Conservation (phyloP, 1,140 invertebrate genomes). For the Heterodera schachtii region DNA sequence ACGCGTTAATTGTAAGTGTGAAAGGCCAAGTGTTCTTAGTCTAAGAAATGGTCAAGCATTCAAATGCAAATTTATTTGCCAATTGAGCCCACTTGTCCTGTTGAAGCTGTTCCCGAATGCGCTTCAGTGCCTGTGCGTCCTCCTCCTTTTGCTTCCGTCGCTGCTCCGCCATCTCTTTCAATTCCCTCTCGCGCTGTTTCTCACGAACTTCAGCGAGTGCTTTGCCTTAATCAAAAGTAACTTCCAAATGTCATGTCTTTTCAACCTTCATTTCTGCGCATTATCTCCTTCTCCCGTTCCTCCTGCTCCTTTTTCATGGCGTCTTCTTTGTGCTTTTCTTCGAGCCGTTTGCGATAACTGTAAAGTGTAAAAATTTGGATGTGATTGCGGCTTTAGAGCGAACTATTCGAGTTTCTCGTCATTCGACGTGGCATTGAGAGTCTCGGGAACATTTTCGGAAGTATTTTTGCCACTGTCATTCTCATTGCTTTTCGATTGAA, state of each 20-base stretch:
- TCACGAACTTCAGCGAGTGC: slow-evolving; percentile 28
- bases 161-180: slow-evolving; percentile 33
- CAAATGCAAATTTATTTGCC: slow-evolving; percentile 2
- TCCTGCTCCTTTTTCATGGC: slow-evolving; percentile 39
- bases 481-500: not conserved
- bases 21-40: too few relatives aligned
- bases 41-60: too few relatives aligned
- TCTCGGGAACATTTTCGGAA: not conserved
- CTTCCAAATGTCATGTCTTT: not conserved
- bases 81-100: slow-evolving; percentile 27
- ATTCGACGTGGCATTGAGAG: not conserved
- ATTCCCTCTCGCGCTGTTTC: slow-evolving; percentile 38
- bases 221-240: slow-evolving; percentile 37
- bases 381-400: not conserved
- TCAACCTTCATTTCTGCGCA: slow-evolving; percentile 33
- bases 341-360: slow-evolving; percentile 38
- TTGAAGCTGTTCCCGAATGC: slow-evolving; percentile 36
- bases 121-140: slow-evolving; percentile 32
- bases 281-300: slow-evolving; percentile 35
- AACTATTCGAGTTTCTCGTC: slow-evolving; percentile 30
- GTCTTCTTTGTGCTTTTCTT: slow-evolving; percentile 35
- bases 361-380: not conserved
- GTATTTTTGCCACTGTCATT: not conserved
- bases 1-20: too few relatives aligned
- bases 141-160: slow-evolving; percentile 39